These are phyloP conservation scores for Chlorops oryzae DNA, from an alignment of 1,140 invertebrate genomes.

Conservation along the genomic window DNA sequence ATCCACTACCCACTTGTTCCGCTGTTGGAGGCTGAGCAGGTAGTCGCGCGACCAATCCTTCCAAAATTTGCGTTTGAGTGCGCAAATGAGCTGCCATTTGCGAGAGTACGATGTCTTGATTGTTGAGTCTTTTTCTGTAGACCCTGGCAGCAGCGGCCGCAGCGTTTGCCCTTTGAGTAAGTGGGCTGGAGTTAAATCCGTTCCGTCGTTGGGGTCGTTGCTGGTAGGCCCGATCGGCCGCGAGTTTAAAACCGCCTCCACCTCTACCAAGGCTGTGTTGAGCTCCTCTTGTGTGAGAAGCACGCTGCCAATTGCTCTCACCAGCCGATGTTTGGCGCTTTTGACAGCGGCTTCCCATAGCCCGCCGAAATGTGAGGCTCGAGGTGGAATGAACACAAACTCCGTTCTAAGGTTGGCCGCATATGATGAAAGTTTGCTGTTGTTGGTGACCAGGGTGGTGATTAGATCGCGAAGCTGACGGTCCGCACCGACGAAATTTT, in stretches of 20 bases:
- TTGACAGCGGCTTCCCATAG: conserved; percentile 22
- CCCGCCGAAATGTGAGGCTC: conserved; percentile 26
- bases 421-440: neutral
- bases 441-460: neutral
- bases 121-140: too few relatives aligned
- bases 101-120: neutral
- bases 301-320: neutral
- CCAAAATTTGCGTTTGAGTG: conserved; percentile 24
- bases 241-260: conserved; percentile 27
- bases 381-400: conserved; percentile 12
- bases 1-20: conserved; percentile 31
- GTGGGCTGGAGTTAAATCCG: conserved; percentile 5
- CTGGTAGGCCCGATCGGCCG: conserved; percentile 10
- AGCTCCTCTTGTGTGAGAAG: conserved; percentile 11
- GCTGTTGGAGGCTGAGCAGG: conserved; percentile 23
- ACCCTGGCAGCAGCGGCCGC: too few relatives aligned
- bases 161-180: neutral
- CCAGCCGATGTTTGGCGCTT: conserved; percentile 1
- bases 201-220: conserved; percentile 22
- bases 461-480: neutral
- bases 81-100: conserved; percentile 6
- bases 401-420: neutral
- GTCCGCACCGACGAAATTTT: conserved; percentile 16
- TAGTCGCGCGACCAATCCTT: conserved; percentile 28
- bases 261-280: neutral